Evolutionary conservation across 2,113 vertebrate species (phyloP), one percentile per base, ranked within the genome.

Genomic region (Atractosteus spatula): DNA sequence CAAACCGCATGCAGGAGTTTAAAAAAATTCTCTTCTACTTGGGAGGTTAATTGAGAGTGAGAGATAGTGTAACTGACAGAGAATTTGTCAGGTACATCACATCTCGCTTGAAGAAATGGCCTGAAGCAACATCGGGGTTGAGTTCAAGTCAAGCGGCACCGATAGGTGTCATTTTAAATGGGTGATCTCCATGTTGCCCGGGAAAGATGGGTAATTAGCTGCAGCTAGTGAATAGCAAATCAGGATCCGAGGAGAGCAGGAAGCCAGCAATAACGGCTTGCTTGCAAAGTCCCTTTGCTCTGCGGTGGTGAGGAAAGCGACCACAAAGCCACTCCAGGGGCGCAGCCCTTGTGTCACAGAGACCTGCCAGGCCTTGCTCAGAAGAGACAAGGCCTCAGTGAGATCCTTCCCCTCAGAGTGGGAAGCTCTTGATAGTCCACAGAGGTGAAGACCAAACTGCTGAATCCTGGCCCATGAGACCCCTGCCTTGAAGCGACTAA

Each of bases 191-290:
- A 11, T 41, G 29, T 43, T 66, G 61, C 62, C 61, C 4, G 62
- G 17, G 43, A 66, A 45, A 65, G 70, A 65, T 41, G 54, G 70
- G 47, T 73, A 73, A 73, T 72, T 72, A 72, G 71, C 41, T 7
- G 12, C 12, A 4, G 10, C 29, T 14, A 8, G 54, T 43, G 63
- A 12, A 66, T 0, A 41, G 71, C 7, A 14, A 72, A 72, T 66
- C 41, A 16, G 16, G 55, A 57, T 13, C 44, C 7, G 16, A 3
- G 62, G 70, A 14, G n/a, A 41, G 57, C 29, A 29, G 29, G 29
- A 29, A 44, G 57, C 61, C 41, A 2, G 2, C 8, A 17, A 8
- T 4, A 47, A 29, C 14, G n/a, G 7, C 6, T 4, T 8, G 51
- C 51, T 66, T 72, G 54, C 62, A 17, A 66, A 55, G 71, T 5